Conservation (phyloP, 1,140 invertebrate species). For the Sarcophaga bullata region DNA sequence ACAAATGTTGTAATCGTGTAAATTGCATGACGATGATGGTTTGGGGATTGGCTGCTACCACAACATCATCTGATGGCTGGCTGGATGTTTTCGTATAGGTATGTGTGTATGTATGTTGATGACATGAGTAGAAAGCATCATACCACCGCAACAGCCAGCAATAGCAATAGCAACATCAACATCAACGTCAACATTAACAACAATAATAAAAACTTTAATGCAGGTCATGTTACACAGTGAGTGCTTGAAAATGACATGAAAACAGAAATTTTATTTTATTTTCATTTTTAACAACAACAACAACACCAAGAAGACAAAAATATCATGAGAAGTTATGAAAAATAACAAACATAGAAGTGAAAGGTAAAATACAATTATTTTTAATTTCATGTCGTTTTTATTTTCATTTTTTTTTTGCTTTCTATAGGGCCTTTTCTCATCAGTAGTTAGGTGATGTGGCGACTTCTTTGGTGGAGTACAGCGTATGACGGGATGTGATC, state of each 20-base stretch:
- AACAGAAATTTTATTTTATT: constrained; percentile 13
- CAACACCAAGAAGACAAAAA: background rate
- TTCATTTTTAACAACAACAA: background rate
- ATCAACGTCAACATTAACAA: constrained; percentile 19
- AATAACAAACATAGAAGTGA: background rate
- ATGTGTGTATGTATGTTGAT: background rate
- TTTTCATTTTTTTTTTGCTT: no score
- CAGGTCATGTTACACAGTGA: constrained; percentile 33
- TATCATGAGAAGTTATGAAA: background rate
- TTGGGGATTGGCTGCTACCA: constrained; percentile 17
- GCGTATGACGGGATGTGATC: no score
- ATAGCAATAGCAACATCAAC: background rate
- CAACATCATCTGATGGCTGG: constrained; percentile 1
- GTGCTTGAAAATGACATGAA: constrained; percentile 30
- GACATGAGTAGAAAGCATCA: constrained; percentile 27
- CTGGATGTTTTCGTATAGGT: background rate
- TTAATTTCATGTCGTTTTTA: no score
- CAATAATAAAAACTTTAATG: constrained; percentile 29
- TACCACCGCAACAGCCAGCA: background rate
- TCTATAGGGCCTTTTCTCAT: no score
- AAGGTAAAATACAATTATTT: background rate
- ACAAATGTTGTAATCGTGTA: background rate
- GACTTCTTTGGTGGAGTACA: no score
- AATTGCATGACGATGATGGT: constrained; percentile 14
- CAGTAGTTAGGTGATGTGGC: no score